These are phyloP conservation scores for Oncorhynchus masou DNA, from an alignment of 2,113 vertebrate species.

Conservation along the genomic window DNA sequence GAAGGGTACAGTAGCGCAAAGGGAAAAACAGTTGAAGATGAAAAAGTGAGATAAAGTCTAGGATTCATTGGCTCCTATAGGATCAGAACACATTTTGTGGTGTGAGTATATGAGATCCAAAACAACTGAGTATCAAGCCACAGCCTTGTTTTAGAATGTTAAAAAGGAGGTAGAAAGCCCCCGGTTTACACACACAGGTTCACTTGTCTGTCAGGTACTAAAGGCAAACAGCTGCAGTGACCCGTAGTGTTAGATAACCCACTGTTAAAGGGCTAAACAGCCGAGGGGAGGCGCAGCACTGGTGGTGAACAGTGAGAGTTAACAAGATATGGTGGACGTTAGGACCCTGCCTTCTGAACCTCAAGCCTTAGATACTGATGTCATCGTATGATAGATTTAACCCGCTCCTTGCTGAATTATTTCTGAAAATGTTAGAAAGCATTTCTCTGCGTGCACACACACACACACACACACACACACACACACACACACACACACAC, in stretches of 20 bases:
- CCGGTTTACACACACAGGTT: neutral
- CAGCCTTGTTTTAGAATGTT: neutral
- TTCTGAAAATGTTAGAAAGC: no score
- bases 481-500: no score
- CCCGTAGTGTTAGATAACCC: slow-evolving; percentile 2
- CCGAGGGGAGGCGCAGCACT: neutral
- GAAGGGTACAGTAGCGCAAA: neutral
- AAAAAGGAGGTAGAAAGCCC: neutral
- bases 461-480: no score
- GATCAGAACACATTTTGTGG: neutral
- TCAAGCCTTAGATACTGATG: no score
- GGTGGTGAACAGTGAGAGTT: neutral
- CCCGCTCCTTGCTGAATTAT: no score
- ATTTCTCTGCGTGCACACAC: neutral
- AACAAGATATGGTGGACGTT: neutral
- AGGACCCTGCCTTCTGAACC: no score
- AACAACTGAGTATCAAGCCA: neutral
- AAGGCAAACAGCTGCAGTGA: slow-evolving; percentile 21
- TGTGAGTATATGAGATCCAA: neutral
- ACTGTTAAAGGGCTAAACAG: neutral
- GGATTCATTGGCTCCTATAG: neutral
- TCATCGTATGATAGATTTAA: no score
- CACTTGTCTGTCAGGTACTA: slow-evolving; percentile 14
- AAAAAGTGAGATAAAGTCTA: neutral
- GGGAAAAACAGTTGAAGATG: neutral